phyloP scores from a whole-genome alignment of 2,888 invertebrate species.

The Tinea semifulvella region DNA sequence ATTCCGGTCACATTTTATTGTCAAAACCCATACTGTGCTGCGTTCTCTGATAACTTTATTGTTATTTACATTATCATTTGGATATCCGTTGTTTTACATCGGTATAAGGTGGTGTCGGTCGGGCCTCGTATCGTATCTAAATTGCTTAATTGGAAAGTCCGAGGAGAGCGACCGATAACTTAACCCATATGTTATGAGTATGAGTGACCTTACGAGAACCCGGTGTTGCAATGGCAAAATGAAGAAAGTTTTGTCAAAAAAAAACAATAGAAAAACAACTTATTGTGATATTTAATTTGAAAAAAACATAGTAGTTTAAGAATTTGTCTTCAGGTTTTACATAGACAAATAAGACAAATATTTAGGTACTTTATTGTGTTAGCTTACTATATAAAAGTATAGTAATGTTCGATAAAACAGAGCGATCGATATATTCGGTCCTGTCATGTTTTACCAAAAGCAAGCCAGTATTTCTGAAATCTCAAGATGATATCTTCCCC shows the following conservation, averaged over 20 bases:
- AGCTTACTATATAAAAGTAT: no score
- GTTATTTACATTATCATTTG: slow-evolving; percentile 64
- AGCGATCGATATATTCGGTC: no score
- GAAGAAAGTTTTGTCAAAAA: background rate
- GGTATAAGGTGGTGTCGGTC: slow-evolving; percentile 47
- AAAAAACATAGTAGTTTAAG: no score
- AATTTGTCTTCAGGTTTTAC: no score
- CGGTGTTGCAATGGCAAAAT: background rate
- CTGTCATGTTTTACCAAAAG: slow-evolving; percentile 6
- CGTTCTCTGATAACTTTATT: slow-evolving; percentile 60
- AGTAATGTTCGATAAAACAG: no score
- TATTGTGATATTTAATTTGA: no score
- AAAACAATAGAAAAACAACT: no score
- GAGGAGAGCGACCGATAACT: slow-evolving; percentile 27
- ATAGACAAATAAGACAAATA: background rate
- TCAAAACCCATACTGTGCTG: slow-evolving; percentile 57
- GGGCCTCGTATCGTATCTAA: slow-evolving; percentile 53
- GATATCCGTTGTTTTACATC: slow-evolving; percentile 63
- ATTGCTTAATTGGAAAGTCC: slow-evolving; percentile 65
- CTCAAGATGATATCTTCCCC: slow-evolving; percentile 3
- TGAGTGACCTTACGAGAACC: slow-evolving; percentile 10
- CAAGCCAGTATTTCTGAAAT: slow-evolving; percentile 2
- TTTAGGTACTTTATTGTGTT: background rate
- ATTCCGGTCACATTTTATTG: slow-evolving; percentile 45
- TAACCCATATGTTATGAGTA: slow-evolving; percentile 13